Evolutionary conservation across 2,113 vertebrate genomes (phyloP), one percentile per base, ranked within the genome.

Genomic region (Eleginops maclovinus): DNA sequence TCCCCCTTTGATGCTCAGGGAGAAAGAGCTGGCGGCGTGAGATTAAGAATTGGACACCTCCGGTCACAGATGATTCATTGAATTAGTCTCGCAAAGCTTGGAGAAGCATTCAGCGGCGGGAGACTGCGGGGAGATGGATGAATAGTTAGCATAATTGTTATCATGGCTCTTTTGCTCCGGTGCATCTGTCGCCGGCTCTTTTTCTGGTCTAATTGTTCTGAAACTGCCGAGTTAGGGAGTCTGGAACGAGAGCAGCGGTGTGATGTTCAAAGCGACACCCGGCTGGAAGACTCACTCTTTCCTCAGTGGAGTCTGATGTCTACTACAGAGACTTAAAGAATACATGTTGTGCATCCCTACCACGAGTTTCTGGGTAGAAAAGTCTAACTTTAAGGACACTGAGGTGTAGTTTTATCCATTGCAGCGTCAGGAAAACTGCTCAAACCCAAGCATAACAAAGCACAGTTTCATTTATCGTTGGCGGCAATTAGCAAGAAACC

Each of bases 121-220:
- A 79, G 79, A 68, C 74, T 56, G 58, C 67, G 44, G 50, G 47
- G 76, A 44, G 80, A 79, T 53, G 81, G 73, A 79, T 85, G 82
- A 87, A 63, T 24, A 79, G 71, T 76, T 81, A 28, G 62, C 56
- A 28, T 85, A 85, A 85, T 85, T 72, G 79, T 77, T 83, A 64
- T 71, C 76, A 55, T n/a, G 54, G 49, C 40, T 74, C 62, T 72
- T 71, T 31, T 63, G 79, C 64, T 40, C 9, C 22, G 3, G 43
- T 50, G 69, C 70, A 63, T 77, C 46, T 50, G 74, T 31, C 40
- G 17, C 28, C 21, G 21, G 67, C 71, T 69, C 49, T 31, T 59
- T 75, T 66, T 76, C 75, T 56, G 71, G 40, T 72, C 26, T 73
- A 78, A 78, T 75, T 82, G 72, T 78, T 82, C 44, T 43, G 26